These are phyloP conservation scores for Seladonia tumulorum DNA, from an alignment of 2,888 invertebrate genomes.

Conservation along the genomic window DNA sequence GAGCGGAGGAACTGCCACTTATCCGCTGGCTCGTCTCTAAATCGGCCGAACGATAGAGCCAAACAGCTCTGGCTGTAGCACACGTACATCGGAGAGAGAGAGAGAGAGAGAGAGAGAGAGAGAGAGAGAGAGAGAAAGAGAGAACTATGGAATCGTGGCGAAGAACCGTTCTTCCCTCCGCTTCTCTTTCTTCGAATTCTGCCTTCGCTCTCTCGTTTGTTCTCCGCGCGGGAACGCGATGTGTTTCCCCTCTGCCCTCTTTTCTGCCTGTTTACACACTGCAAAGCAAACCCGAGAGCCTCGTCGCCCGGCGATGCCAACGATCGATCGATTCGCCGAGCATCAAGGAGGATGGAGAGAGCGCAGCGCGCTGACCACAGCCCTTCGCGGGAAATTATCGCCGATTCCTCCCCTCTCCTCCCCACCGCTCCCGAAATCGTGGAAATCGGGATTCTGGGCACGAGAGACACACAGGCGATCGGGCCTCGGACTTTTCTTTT, in stretches of 20 bases:
- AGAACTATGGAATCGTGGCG: slow-evolving; percentile 16
- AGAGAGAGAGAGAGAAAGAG: background rate
- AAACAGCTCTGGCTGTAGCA: slow-evolving; percentile 53
- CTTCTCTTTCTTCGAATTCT: slow-evolving; percentile 26
- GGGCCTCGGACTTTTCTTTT: background rate
- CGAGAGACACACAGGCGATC: background rate
- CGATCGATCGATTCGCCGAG: slow-evolving; percentile 63
- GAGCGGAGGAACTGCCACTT: slow-evolving; percentile 74
- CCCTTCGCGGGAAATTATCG: slow-evolving; percentile 34
- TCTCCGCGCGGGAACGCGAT: slow-evolving; percentile 40
- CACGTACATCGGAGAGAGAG: no score
- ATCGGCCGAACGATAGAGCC: slow-evolving; percentile 73
- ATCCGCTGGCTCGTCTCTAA: slow-evolving; percentile 71
- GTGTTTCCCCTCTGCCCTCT: slow-evolving; percentile 64
- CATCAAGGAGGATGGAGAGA: slow-evolving; percentile 55
- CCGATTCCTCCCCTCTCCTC: background rate
- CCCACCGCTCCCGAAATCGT: background rate
- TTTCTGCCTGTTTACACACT: slow-evolving; percentile 72
- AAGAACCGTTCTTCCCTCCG: slow-evolving; percentile 22
- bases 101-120: slow-evolving; percentile 16
- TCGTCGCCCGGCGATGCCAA: slow-evolving; percentile 55
- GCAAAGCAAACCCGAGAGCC: slow-evolving; percentile 63
- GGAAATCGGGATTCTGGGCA: background rate
- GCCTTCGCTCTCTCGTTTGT: slow-evolving; percentile 26
- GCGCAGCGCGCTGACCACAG: slow-evolving; percentile 12